phyloP scores from a whole-genome alignment of 2,797 vertebrate species.

The Pampus argenteus region DNA sequence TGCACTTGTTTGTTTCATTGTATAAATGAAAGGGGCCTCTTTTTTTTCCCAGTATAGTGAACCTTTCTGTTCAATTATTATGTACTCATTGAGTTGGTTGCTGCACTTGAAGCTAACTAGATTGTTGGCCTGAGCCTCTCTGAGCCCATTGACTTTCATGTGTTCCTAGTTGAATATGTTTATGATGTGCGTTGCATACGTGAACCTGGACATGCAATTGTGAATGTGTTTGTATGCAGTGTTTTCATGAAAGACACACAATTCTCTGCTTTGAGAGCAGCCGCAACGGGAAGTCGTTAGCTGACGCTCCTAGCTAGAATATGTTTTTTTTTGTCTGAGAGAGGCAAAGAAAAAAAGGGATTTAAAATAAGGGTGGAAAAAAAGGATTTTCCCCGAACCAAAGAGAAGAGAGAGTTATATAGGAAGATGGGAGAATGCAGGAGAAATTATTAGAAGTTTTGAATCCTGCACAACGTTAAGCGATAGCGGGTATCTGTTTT shows the following conservation, averaged over 20 bases:
- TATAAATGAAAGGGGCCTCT: no score
- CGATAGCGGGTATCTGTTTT: conserved; percentile 20
- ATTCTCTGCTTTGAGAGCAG: conserved; percentile 38
- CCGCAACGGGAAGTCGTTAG: conserved; percentile 44
- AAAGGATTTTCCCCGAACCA: conserved; percentile 2
- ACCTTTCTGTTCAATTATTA: conserved; percentile 23
- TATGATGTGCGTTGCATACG: background rate
- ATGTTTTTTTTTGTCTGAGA: conserved; percentile 18
- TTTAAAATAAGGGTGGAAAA: conserved; percentile 4
- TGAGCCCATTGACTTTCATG: conserved; percentile 4
- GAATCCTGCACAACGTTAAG: conserved; percentile 21
- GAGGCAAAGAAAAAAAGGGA: background rate
- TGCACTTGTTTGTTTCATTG: background rate
- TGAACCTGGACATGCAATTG: background rate
- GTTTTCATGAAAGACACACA: background rate
- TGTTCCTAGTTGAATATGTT: background rate
- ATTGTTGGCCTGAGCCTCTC: conserved; percentile 4
- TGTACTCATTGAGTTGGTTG: conserved; percentile 8
- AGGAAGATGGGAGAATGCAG: background rate
- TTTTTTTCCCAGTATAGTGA: no score
- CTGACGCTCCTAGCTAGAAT: conserved; percentile 17
- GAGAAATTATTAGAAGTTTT: conserved; percentile 19
- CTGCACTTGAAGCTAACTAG: background rate
- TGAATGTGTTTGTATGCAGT: background rate
- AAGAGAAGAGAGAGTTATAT: background rate